Evolutionary conservation across 2,113 vertebrate species (phyloP), one percentile per base, ranked within the genome.

Genomic region (Aegithalos caudatus): DNA sequence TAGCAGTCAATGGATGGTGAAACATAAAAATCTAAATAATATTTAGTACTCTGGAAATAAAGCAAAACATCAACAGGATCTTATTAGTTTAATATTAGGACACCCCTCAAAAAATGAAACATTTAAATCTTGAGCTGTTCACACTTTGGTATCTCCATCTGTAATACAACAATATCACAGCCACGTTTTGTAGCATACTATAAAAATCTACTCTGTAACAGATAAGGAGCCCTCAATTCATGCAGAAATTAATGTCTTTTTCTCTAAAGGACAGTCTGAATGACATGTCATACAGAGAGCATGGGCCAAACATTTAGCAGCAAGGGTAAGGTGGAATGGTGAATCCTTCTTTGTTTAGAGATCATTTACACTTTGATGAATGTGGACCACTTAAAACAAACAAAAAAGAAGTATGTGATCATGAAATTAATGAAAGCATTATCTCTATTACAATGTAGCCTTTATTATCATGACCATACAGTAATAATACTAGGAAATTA

Each of bases 81-180:
- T 69, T 58, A 18, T 14, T 17, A 69, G 23, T 58, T 62, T 65
- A 69, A 86, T 5, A 38, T 45, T 45, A 71, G 12, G n/a, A 77
- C 71, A 19, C 0, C 1, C 7, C 6, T 5, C 42, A 6, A 48
- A 6, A 48, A 69, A 17, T 24, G 6, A 66, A 57, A 40, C 2
- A 3, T 57, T 87, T 84, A 28, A 58, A 10, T 76, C 65, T 45
- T 35, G 15, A 89, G 37, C 27, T 60, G 8, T 64, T 25, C 14
- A 6, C 13, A 8, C 13, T 86, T 62, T 92, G 11, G 5, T 48
- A 51, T 77, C 67, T 86, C n/a, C 2, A 0, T 64, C 20, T 73
- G 21, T 58, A 81, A 62, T 16, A 73, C 8, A 42, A 45, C 11
- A 57, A 47, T 33, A 12, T 29, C 50, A 79, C 24, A 62, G 45